Evolutionary conservation across 2,888 invertebrate species (phyloP).

Genomic region (Cryptocheilus praepositus): DNA sequence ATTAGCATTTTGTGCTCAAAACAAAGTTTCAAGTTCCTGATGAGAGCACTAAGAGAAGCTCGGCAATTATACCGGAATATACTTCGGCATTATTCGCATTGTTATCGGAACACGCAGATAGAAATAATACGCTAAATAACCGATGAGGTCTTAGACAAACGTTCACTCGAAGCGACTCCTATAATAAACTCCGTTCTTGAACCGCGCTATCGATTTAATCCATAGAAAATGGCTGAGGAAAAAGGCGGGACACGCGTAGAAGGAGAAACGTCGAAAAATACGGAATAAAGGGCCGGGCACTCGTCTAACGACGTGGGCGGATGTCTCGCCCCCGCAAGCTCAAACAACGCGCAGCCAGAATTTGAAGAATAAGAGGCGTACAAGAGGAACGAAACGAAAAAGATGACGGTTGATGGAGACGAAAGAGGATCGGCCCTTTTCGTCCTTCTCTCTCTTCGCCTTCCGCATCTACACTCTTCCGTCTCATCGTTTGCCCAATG

Average conservation of each 20-base stretch:
- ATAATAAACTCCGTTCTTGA: no score
- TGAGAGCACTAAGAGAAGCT: no score
- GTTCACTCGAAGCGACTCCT: no score
- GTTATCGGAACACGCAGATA: no score
- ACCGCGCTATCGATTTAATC: neutral
- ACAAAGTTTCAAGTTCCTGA: no score
- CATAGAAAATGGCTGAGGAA: neutral
- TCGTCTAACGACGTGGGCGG: slow-evolving; percentile 46
- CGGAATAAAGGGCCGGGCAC: neutral
- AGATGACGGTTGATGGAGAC: neutral
- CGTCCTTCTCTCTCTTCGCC: neutral
- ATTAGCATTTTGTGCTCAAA: no score
- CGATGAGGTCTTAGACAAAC: no score
- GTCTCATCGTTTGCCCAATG: neutral
- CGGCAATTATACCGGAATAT: no score
- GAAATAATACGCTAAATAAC: no score
- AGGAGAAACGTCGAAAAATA: neutral
- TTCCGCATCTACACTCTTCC: neutral
- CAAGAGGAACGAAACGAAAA: neutral
- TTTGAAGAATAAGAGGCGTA: no score
- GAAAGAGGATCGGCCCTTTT: neutral
- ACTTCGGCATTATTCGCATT: no score
- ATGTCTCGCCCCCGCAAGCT: slow-evolving; percentile 50
- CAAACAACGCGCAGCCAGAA: slow-evolving; percentile 13
- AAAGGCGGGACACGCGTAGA: neutral